Evolutionary conservation across 2,113 vertebrate genomes (phyloP), one percentile per base, ranked within the genome.

Genomic region (Poeciliopsis prolifica): DNA sequence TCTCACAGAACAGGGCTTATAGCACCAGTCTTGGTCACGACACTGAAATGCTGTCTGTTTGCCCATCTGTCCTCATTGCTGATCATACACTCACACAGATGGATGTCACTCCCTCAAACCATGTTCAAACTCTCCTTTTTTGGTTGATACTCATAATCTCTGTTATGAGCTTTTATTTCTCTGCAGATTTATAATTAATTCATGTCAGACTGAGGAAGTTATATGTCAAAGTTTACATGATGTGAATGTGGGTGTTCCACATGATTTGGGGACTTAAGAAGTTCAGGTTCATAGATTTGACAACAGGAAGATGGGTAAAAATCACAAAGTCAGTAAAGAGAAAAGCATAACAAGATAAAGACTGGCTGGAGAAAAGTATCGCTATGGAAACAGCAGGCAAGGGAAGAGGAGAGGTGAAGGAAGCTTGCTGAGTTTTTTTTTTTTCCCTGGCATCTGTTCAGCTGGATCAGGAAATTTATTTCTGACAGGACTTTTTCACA

Each of bases 371-470:
- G 77, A 83, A 82, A 83, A 74, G 81, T 82, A 94, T 95, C 91
- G 86, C 93, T 93, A 94, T 94, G 92, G 93, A 93, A 95, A 95
- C 94, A 86, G 90, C 68, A 84, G 84, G 80, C 65, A 73, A 86
- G 77, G 74, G 68, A 72, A 79, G 76, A 78, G 72, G 67, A 84
- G 79, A 87, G 82, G 86, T 75, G 81, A 87, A 80, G 66, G 68
- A 77, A 86, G 82, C 82, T 75, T 60, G 64, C 48, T 67, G 80
- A 31, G 30, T 65, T 65, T 60, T 65, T 62, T 65, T 65, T 42
- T 42, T 51, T 74, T 51, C 44, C 76, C 74, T 87, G 78, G 61
- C 13, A 37, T 62, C 44, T 33, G 26, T 92, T 88, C 68, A 83
- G 65, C 69, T 82, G 40, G 44, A 91, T 86, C 31, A 71, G 58